These are phyloP conservation scores for Catotricha subobsoleta DNA, from an alignment of 2,888 invertebrate genomes.

Conservation along the genomic window DNA sequence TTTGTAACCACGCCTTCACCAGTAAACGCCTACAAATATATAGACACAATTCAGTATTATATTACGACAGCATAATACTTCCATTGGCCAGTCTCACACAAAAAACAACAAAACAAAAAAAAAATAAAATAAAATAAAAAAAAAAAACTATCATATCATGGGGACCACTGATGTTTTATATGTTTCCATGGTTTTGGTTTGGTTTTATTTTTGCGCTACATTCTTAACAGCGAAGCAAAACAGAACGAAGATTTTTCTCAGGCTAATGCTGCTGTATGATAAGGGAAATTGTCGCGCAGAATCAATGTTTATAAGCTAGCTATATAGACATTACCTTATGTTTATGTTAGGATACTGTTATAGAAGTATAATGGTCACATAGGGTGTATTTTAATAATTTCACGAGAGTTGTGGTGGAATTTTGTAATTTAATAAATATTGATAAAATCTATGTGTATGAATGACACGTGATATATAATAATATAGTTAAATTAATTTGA, in stretches of 20 bases:
- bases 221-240: not conserved
- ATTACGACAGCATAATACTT: not conserved
- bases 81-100: not conserved
- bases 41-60: no score
- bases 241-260: not conserved
- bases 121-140: no score
- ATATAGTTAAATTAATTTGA: no score
- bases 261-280: not conserved
- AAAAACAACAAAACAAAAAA: no score
- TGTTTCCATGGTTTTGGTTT: constrained; percentile 2
- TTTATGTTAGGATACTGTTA: no score
- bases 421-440: no score
- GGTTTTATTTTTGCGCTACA: not conserved
- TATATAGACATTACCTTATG: no score
- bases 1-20: constrained; percentile 1
- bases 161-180: constrained; percentile 2
- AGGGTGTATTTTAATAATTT: no score
- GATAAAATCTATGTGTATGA: no score
- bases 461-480: no score
- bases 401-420: no score
- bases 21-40: not conserved
- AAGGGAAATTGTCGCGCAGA: not conserved
- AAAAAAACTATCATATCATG: constrained; percentile 1
- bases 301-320: not conserved
- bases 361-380: no score